Percentiles rank a stretch among this genome's conserved stretches.
Conservation (phyloP, 1,140 invertebrate genomes). For the Dendroctonus ponderosae region DNA sequence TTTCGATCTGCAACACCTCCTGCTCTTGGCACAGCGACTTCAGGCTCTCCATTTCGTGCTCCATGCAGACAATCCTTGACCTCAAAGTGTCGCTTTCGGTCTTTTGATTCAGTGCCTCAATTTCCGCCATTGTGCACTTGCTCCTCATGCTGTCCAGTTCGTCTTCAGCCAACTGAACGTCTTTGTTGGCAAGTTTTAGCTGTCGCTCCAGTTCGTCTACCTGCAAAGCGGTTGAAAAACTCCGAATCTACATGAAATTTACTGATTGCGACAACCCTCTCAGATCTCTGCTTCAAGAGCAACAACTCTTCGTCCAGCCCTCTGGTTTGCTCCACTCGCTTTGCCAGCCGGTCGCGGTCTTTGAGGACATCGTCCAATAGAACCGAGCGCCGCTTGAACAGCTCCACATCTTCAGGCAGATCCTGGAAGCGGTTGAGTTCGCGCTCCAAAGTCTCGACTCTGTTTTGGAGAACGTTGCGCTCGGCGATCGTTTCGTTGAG, state of each 20-base stretch:
- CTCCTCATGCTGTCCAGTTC: conserved; percentile 37
- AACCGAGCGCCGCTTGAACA: conserved; percentile 35
- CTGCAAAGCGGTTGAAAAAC: neutral
- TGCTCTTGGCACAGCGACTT: conserved; percentile 41
- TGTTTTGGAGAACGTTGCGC: conserved; percentile 33
- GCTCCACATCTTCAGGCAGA: conserved; percentile 38
- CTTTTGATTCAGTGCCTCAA: conserved; percentile 28
- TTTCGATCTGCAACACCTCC: conserved; percentile 40
- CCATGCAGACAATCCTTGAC: conserved; percentile 35
- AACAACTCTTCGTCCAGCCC: conserved; percentile 30
- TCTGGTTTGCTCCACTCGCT: conserved; percentile 36
- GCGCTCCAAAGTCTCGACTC: conserved; percentile 38
- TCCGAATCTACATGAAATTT: neutral
- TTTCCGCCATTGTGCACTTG: conserved; percentile 33
- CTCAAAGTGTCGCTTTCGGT: conserved; percentile 31
- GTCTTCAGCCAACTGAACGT: conserved; percentile 38
- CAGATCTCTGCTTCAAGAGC: conserved; percentile 21
- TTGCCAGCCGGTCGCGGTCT: conserved; percentile 33
- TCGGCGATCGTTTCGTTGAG: conserved; percentile 37
- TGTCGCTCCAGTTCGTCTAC: conserved; percentile 34
- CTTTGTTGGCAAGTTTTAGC: conserved; percentile 34
- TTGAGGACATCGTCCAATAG: conserved; percentile 35
- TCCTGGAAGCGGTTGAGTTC: conserved; percentile 34
- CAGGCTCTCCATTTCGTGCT: conserved; percentile 39
- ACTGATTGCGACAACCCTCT: conserved; percentile 9